Base-by-base conservation (phyloP, 2,797 vertebrate species). In the Tokudaia muenninki region DNA sequence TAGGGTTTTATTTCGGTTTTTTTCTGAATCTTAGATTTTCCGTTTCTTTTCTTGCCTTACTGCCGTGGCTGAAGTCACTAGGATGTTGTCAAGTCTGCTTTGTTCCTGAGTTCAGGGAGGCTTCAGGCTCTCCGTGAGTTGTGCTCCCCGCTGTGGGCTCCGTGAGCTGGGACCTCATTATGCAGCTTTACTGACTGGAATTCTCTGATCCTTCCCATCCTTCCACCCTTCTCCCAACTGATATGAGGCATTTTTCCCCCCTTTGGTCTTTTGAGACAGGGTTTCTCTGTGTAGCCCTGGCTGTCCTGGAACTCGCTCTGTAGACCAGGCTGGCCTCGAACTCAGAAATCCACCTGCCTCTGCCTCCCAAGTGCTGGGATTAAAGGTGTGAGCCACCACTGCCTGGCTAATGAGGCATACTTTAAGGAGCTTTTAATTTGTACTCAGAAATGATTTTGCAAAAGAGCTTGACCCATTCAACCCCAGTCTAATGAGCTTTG, bases 11-110 rank as follows among this genome's bases (percentile, higher is more conserved):
- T 81, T 47, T 88, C 74, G 82, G 82, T 10, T 86, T 75, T 65
- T 94, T 92, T 81, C 65, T 2, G n/a, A 86, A n/a, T 19, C 34
- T 26, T 13, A 22, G 17, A 4, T 12, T 50, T 92, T 63, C 22
- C 3, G 16, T 94, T 92, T 90, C n/a, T 87, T 89, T 91, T 94
- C 95, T 50, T 93, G 92, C 12, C 88, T 81, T 82, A 14, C 19
- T 91, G 86, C 55, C 11, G 21, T 44, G 88, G 91, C 88, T 50
- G 72, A 81, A n/a, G 57, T 47, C 37, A 3, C 52, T 77, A 57
- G 65, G 1, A 29, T 11, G 1, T 3, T 13, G 1, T 21, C 13
- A 34, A 22, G 37, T 13, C 12, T 31, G 80, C 21, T 59, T 14
- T 47, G 37, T 24, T 90, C 82, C 41, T 59, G 31, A 12, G 37